Percentiles rank a stretch among this genome's conserved stretches.
Conservation (phyloP, 2,797 vertebrate species). For the Megalops cyprinoides region DNA sequence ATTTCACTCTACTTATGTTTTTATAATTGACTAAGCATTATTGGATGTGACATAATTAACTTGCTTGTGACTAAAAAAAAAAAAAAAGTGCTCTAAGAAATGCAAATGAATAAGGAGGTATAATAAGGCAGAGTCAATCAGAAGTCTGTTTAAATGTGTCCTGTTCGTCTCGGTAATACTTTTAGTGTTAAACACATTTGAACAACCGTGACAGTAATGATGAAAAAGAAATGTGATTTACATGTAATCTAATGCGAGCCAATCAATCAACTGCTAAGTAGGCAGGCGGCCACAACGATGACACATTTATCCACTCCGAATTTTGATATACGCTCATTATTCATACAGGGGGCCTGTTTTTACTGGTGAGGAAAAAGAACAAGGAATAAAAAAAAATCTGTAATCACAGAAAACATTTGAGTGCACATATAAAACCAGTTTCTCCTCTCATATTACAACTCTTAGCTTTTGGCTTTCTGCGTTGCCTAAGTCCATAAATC, state of each 20-base stretch:
- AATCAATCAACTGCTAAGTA: conserved; percentile 19
- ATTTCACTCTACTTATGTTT: conserved; percentile 6
- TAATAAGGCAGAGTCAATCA: conserved; percentile 21
- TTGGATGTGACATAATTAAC: conserved; percentile 2
- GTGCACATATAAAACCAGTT: conserved; percentile 45
- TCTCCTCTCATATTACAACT: conserved; percentile 38
- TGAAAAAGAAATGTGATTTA: conserved; percentile 17
- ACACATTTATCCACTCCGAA: conserved; percentile 15
- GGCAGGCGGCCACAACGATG: conserved; percentile 17
- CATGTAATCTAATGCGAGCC: conserved; percentile 24
- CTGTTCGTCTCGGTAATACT: conserved; percentile 14
- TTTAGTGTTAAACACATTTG: conserved; percentile 20
- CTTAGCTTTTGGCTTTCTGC: conserved; percentile 30
- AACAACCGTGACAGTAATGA: conserved; percentile 19
- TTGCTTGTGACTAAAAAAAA: conserved; percentile 16
- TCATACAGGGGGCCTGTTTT: conserved; percentile 15
- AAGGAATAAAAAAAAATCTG: background rate
- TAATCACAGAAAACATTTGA: background rate
- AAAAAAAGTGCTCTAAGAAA: conserved; percentile 6
- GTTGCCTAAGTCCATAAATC: conserved; percentile 12
- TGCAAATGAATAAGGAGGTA: background rate
- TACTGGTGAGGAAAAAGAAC: background rate
- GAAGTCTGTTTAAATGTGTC: conserved; percentile 6
- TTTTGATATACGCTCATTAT: conserved; percentile 6
- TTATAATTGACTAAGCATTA: background rate